Conservation (phyloP, 2,113 vertebrate genomes). For the Clarias macrocephalus region DNA sequence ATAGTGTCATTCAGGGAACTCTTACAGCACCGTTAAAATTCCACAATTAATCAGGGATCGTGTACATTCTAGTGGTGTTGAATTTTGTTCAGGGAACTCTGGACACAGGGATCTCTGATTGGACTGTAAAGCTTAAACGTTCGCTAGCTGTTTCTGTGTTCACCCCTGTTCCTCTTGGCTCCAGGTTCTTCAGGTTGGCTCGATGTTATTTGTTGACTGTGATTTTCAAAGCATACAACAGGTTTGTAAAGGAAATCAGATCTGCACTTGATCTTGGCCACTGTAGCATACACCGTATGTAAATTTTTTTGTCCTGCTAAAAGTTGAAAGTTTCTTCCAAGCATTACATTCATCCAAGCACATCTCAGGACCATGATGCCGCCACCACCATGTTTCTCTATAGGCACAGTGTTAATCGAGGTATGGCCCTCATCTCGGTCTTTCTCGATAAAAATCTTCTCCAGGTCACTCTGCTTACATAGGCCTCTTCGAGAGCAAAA, state of each 20-base stretch:
- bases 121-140: neutral
- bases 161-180: neutral
- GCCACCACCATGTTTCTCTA: neutral
- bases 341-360: neutral
- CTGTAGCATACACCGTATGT: neutral
- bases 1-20: neutral
- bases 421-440: neutral
- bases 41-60: neutral
- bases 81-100: neutral
- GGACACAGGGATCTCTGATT: neutral
- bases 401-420: neutral
- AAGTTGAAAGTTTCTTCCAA: neutral
- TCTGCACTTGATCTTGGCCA: neutral
- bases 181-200: neutral
- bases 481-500: neutral
- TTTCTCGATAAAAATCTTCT: neutral
- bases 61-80: no score
- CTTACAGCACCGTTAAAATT: neutral
- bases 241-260: neutral
- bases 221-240: neutral
- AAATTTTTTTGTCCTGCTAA: neutral
- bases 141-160: neutral
- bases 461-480: neutral
- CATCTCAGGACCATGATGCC: neutral
- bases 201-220: neutral